A percentile compares a stretch with the other conserved stretches of the same genome.
These are phyloP conservation scores for Drosophila kikkawai DNA, from an alignment of 1,140 invertebrate species.

Conservation along the genomic window DNA sequence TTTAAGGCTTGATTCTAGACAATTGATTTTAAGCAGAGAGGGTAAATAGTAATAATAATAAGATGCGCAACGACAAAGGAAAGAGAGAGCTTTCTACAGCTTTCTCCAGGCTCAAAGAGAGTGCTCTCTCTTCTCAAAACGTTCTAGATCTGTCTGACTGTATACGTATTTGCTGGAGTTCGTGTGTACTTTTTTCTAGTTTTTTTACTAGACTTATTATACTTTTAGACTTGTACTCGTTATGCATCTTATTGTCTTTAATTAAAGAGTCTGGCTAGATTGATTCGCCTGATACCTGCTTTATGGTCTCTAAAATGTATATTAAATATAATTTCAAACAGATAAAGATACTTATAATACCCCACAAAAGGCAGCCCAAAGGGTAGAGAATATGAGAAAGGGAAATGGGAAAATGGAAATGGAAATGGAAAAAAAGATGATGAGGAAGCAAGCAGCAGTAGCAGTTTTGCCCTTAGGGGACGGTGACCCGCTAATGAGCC, in stretches of 20 bases:
- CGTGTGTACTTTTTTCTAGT: too few relatives aligned
- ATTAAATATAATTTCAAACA: too few relatives aligned
- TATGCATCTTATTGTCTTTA: not conserved
- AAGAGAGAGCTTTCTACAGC: too few relatives aligned
- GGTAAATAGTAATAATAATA: not conserved
- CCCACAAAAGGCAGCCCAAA: not conserved
- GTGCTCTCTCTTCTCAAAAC: not conserved
- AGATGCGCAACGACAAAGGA: not conserved
- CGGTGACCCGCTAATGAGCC: constrained; percentile 60
- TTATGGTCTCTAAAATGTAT: not conserved
- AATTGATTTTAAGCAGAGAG: not conserved
- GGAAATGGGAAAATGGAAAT: constrained; percentile 2
- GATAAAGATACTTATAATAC: constrained; percentile 1
- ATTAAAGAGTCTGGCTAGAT: not conserved
- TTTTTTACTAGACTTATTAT: too few relatives aligned
- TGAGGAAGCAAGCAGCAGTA: not conserved
- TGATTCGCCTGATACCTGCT: not conserved
- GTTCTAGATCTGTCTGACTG: not conserved
- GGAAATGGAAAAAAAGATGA: constrained; percentile 10
- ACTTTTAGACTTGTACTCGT: not conserved
- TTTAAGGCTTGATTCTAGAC: too few relatives aligned
- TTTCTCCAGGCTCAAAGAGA: too few relatives aligned
- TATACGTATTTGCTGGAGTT: not conserved
- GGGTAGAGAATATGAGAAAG: constrained; percentile 10
- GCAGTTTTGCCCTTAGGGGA: constrained; percentile 32